These are phyloP conservation scores for Plectus sambesii DNA, from an alignment of 1,140 invertebrate genomes.

Conservation along the genomic window DNA sequence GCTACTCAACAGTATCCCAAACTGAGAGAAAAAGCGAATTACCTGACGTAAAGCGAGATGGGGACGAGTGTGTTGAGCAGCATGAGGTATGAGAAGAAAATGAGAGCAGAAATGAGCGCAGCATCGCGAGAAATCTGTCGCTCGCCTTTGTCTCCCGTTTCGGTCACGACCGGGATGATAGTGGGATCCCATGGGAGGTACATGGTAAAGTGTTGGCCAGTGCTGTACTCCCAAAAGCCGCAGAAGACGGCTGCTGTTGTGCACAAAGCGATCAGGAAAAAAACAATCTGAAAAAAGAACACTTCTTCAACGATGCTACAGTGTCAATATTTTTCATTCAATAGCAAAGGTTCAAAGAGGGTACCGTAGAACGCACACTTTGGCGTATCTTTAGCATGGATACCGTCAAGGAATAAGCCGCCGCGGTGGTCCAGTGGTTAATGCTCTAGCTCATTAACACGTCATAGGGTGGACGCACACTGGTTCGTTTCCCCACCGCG, in stretches of 20 bases:
- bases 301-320: too few relatives aligned
- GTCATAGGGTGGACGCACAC: too few relatives aligned
- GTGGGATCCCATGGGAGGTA: constrained; percentile 87
- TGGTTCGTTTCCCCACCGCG: too few relatives aligned
- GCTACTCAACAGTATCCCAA: too few relatives aligned
- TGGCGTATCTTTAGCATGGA: too few relatives aligned
- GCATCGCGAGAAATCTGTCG: constrained; percentile 65
- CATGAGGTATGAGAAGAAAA: constrained; percentile 97
- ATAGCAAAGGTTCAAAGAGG: too few relatives aligned
- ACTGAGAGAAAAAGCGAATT: too few relatives aligned
- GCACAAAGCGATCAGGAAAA: constrained; percentile 88
- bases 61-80: constrained; percentile 96
- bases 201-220: constrained; percentile 63
- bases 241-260: constrained; percentile 87
- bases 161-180: constrained; percentile 63
- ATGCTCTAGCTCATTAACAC: too few relatives aligned
- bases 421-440: too few relatives aligned
- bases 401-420: too few relatives aligned
- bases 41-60: constrained; percentile 94
- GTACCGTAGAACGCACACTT: too few relatives aligned
- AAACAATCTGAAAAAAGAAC: constrained; percentile 69
- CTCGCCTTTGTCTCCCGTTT: constrained; percentile 62
- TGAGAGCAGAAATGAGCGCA: constrained; percentile 59
- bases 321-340: too few relatives aligned
- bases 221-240: constrained; percentile 77